Percentiles rank a stretch among this genome's conserved stretches.
Evolutionary conservation across 1,140 invertebrate genomes (phyloP).

Genomic region (Ceratosolen fusciceps): DNA sequence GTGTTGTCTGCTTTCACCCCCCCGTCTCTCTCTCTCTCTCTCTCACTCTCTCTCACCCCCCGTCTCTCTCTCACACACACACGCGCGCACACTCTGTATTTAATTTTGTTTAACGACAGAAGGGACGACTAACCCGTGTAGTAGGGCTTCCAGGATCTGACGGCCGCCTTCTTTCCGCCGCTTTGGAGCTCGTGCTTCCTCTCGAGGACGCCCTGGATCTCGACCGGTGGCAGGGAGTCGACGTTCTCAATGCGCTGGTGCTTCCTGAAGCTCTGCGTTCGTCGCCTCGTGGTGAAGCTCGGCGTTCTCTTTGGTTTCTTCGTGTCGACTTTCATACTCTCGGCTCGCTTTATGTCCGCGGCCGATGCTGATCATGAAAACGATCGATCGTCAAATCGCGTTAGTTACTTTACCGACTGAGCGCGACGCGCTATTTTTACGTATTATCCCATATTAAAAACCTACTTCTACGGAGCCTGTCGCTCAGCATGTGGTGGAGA

Average conservation of each 20-base stretch:
- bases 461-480: conserved; percentile 76
- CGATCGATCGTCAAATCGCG: neutral
- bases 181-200: conserved; percentile 95
- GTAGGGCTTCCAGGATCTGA: conserved; percentile 95
- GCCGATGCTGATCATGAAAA: conserved; percentile 56
- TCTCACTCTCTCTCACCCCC: no score
- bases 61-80: neutral
- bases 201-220: conserved; percentile 92
- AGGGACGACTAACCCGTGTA: conserved; percentile 81
- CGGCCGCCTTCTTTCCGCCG: conserved; percentile 93
- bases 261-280: conserved; percentile 90
- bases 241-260: conserved; percentile 80
- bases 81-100: no score
- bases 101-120: no score
- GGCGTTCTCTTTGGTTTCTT: conserved; percentile 90
- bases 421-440: no score
- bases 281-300: conserved; percentile 92
- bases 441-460: no score
- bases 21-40: neutral
- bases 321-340: conserved; percentile 87
- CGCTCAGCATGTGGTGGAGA: conserved; percentile 81
- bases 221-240: conserved; percentile 87
- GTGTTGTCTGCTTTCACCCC: neutral
- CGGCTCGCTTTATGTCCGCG: conserved; percentile 83
- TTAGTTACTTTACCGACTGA: no score